These are phyloP conservation scores for Bombycilla garrulus DNA, from an alignment of 2,113 vertebrate genomes.

Conservation along the genomic window DNA sequence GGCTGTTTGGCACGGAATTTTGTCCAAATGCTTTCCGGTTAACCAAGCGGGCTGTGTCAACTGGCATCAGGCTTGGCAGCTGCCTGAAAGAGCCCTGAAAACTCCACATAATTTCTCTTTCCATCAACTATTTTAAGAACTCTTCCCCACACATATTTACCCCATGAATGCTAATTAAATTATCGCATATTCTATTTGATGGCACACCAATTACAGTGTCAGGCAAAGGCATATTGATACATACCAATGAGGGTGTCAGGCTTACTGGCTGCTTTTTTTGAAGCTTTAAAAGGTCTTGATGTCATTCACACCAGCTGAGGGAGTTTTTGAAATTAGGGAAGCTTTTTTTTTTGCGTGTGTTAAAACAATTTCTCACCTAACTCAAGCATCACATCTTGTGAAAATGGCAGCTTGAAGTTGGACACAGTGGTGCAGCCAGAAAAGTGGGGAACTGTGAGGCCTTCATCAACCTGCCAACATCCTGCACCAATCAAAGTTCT, in stretches of 20 bases:
- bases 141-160: neutral
- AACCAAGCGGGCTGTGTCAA: neutral
- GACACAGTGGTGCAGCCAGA: neutral
- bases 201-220: neutral
- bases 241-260: neutral
- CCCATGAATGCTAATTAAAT: constrained; percentile 24
- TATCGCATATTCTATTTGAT: neutral
- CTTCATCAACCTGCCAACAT: neutral
- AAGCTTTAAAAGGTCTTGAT: neutral
- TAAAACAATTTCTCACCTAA: neutral
- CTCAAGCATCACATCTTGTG: neutral
- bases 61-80: neutral
- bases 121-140: neutral
- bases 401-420: neutral
- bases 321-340: neutral
- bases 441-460: neutral
- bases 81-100: neutral
- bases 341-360: neutral
- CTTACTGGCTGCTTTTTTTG: neutral
- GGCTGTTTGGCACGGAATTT: neutral
- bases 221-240: neutral
- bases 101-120: neutral
- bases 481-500: neutral
- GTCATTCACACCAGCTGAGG: neutral
- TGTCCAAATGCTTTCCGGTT: neutral